Conservation (phyloP, 2,888 invertebrate genomes). For the Spatulosminthurus flaviceps region DNA sequence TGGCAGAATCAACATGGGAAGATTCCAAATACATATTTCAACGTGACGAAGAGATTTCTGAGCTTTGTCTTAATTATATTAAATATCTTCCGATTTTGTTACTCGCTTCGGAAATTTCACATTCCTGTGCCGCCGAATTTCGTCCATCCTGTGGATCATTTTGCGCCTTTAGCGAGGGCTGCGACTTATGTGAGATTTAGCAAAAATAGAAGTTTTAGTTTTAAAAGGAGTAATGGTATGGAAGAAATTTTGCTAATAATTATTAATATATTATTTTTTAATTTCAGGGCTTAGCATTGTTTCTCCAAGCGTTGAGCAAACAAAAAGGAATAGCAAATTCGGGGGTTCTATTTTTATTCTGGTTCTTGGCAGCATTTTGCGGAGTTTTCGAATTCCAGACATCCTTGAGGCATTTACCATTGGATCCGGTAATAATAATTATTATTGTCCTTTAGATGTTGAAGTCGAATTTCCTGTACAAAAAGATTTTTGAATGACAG, state of each 20-base stretch:
- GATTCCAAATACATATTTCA: constrained; percentile 18
- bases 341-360: constrained; percentile 79
- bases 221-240: too few species aligned
- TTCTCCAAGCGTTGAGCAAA: constrained; percentile 80
- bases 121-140: too few species aligned
- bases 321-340: constrained; percentile 88
- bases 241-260: not conserved
- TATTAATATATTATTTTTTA: not conserved
- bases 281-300: constrained; percentile 1
- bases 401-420: constrained; percentile 66
- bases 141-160: constrained; percentile 48
- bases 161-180: constrained; percentile 45
- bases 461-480: too few species aligned
- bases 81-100: constrained; percentile 21
- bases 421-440: constrained; percentile 37
- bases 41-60: not conserved
- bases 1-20: not conserved
- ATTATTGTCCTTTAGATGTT: too few species aligned
- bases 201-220: too few species aligned
- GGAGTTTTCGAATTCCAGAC: constrained; percentile 80
- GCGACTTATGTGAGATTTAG: constrained; percentile 55
- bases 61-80: not conserved
- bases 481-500: too few species aligned
- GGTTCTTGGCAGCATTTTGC: constrained; percentile 75
- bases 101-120: not conserved